A percentile compares a stretch with the other conserved stretches of the same genome.
Conservation (phyloP, 64 coral and sea anemone species). For the Montipora cactus region DNA sequence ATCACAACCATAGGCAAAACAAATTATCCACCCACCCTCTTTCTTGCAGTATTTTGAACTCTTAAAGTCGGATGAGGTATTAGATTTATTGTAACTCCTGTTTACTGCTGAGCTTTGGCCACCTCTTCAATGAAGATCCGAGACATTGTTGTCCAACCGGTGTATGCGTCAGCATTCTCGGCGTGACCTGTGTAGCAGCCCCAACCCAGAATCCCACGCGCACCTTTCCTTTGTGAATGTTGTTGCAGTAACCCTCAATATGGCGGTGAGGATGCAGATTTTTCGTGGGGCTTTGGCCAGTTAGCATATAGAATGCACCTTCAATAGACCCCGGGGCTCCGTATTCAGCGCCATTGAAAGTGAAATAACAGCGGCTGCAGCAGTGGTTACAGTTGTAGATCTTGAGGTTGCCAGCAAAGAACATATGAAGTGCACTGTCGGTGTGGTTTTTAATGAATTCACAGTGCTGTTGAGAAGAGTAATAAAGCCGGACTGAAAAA, state of each 20-base stretch:
- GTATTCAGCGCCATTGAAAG: too few species aligned
- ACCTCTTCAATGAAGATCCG: too few species aligned
- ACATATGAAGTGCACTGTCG: conserved; percentile 24
- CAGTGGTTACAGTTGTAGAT: background rate
- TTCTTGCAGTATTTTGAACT: too few species aligned
- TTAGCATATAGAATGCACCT: background rate
- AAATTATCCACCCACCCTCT: too few species aligned
- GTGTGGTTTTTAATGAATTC: conserved; percentile 1
- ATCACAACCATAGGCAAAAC: too few species aligned
- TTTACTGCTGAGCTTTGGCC: background rate
- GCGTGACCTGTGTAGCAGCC: background rate
- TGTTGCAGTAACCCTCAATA: conserved; percentile 38
- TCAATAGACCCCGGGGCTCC: too few species aligned
- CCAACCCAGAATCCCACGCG: too few species aligned
- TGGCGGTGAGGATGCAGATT: conserved; percentile 20
- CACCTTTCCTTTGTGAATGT: too few species aligned
- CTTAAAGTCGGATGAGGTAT: too few species aligned
- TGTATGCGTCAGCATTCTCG: background rate
- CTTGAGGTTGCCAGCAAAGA: background rate
- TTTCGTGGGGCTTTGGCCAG: background rate
- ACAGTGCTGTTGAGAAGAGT: too few species aligned
- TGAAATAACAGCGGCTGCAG: background rate
- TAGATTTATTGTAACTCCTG: background rate
- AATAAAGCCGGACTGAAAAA: too few species aligned
- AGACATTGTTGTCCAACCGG: background rate